phyloP scores from a whole-genome alignment of 2,113 vertebrate genomes.

The Eulacestoma nigropectus region DNA sequence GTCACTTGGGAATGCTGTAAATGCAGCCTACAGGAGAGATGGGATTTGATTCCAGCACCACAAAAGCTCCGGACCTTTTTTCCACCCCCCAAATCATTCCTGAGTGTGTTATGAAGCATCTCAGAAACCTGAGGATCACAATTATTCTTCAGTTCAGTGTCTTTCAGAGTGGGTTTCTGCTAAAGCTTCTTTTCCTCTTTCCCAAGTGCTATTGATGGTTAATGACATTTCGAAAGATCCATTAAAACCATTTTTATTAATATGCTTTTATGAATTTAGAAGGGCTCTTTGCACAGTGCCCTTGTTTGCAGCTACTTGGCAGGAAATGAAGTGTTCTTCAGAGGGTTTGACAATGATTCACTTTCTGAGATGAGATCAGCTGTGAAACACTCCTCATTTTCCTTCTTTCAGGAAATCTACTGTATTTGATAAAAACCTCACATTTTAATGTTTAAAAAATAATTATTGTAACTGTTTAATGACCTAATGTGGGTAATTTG shows the following conservation, averaged over 20 bases:
- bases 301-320: not conserved
- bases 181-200: not conserved
- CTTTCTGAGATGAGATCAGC: not conserved
- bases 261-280: not conserved
- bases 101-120: not conserved
- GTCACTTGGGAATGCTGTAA: not conserved
- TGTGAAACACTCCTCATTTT: not conserved
- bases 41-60: not conserved
- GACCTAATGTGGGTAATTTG: not conserved
- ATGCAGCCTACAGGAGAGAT: not conserved
- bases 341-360: not conserved
- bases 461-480: not conserved
- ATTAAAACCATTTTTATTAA: not conserved
- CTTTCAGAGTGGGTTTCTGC: not conserved
- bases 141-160: not conserved
- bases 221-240: not conserved
- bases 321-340: not conserved
- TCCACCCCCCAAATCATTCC: accelerated
- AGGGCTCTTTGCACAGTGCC: not conserved
- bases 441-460: not conserved
- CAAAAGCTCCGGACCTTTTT: not conserved
- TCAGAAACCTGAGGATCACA: not conserved
- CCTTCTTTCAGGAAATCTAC: not conserved
- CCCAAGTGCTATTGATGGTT: not conserved
- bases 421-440: not conserved